A percentile compares a stretch with the other conserved stretches of the same genome.
Conservation (phyloP, 2,888 invertebrate species). For the Cheilosia urbana region DNA sequence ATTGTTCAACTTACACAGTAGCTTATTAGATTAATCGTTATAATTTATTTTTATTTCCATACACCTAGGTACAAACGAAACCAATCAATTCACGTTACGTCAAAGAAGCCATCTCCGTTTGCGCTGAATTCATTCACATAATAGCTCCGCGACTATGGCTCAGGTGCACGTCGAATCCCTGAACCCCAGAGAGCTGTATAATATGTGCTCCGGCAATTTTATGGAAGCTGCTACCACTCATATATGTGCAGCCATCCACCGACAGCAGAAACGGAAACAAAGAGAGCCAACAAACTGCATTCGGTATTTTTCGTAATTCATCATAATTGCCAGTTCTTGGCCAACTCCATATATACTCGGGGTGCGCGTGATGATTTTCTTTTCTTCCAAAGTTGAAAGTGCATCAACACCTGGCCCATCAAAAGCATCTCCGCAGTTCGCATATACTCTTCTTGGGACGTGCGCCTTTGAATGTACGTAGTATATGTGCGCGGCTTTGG, state of each 20-base stretch:
- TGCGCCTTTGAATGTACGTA: conserved; percentile 39
- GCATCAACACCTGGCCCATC: conserved; percentile 75
- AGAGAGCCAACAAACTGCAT: conserved; percentile 51
- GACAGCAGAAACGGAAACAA: conserved; percentile 61
- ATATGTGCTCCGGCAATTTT: conserved; percentile 45
- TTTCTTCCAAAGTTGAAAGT: conserved; percentile 67
- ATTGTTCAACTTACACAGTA: conserved; percentile 24
- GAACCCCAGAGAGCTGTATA: conserved; percentile 22
- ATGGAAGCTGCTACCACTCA: conserved; percentile 52
- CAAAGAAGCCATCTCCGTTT: conserved; percentile 38
- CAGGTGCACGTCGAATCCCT: conserved; percentile 40
- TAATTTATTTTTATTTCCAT: conserved; percentile 22
- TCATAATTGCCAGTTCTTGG: conserved; percentile 72
- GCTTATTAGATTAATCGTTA: conserved; percentile 42
- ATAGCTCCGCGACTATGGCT: conserved; percentile 12
- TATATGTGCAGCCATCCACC: neutral
- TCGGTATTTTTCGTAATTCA: conserved; percentile 68
- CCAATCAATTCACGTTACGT: conserved; percentile 56
- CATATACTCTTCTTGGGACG: conserved; percentile 45
- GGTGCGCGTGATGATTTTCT: conserved; percentile 67
- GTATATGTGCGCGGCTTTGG: neutral
- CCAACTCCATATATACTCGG: conserved; percentile 49
- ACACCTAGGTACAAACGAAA: conserved; percentile 14
- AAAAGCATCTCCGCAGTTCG: conserved; percentile 45
- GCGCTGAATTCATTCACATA: conserved; percentile 46